phyloP scores from a whole-genome alignment of 30 jellyfish, hydroid and myxozoan genomes.

The Hydra vulgaris region DNA sequence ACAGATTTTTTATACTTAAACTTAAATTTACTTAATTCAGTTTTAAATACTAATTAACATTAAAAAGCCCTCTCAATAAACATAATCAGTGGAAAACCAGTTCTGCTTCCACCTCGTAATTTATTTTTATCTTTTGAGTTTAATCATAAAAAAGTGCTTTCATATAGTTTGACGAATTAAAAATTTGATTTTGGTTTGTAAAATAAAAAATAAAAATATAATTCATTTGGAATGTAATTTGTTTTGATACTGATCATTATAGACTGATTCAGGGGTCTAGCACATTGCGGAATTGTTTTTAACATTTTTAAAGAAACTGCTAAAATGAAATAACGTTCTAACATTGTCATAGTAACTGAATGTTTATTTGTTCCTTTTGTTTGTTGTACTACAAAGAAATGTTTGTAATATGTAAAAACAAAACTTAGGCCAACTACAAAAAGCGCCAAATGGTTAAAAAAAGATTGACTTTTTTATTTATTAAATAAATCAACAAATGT shows the following conservation, averaged over 20 bases:
- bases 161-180: background rate
- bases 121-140: background rate
- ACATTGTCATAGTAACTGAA: background rate
- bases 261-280: background rate
- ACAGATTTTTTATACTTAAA: background rate
- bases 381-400: background rate
- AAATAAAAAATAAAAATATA: too few species aligned
- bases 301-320: background rate
- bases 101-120: background rate
- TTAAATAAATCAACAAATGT: background rate
- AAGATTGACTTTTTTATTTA: background rate
- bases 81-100: background rate
- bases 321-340: background rate
- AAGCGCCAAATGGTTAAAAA: background rate
- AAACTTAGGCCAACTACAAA: background rate
- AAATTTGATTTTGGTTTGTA: background rate
- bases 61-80: background rate
- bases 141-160: background rate
- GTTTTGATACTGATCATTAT: background rate
- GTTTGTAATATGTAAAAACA: background rate
- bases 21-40: background rate
- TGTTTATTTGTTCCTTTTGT: background rate
- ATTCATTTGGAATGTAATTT: background rate
- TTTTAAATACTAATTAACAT: background rate
- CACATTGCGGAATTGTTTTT: background rate